Conservation (phyloP, 2,797 vertebrate genomes). For the Anguilla pacifica region DNA sequence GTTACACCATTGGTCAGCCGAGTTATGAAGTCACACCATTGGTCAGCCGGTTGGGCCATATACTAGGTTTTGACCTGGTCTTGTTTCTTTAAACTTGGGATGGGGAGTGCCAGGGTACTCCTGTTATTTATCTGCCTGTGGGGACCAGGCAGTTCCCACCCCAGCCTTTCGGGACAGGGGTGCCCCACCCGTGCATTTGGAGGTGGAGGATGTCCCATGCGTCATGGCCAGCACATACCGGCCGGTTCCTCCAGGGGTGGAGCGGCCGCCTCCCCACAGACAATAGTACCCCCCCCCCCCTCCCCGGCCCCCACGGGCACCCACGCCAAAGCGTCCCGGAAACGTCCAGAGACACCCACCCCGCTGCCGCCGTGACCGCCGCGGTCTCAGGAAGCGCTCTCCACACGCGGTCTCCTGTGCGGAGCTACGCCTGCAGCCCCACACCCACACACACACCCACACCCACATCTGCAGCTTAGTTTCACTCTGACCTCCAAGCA, state of each 20-base stretch:
- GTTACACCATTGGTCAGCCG: too few relatives aligned
- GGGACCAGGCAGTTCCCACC: conserved; percentile 59
- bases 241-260: conserved; percentile 73
- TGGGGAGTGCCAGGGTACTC: conserved; percentile 65
- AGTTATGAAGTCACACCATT: too few relatives aligned
- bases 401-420: conserved; percentile 41
- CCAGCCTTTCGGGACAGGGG: conserved; percentile 59
- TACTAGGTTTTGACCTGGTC: too few relatives aligned
- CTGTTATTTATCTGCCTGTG: conserved; percentile 73
- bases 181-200: conserved; percentile 77
- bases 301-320: conserved; percentile 72
- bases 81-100: conserved; percentile 67
- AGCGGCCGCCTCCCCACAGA: conserved; percentile 81
- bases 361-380: conserved; percentile 53
- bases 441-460: not conserved
- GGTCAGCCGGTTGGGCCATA: too few relatives aligned
- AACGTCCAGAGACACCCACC: not conserved
- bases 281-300: conserved; percentile 81
- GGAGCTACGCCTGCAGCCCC: not conserved
- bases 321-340: conserved; percentile 27
- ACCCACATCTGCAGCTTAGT: not conserved
- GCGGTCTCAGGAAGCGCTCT: conserved; percentile 65
- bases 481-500: not conserved
- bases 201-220: conserved; percentile 78
- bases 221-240: conserved; percentile 79